Base-by-base conservation (phyloP, 2,113 vertebrate genomes). In the Castor canadensis region DNA sequence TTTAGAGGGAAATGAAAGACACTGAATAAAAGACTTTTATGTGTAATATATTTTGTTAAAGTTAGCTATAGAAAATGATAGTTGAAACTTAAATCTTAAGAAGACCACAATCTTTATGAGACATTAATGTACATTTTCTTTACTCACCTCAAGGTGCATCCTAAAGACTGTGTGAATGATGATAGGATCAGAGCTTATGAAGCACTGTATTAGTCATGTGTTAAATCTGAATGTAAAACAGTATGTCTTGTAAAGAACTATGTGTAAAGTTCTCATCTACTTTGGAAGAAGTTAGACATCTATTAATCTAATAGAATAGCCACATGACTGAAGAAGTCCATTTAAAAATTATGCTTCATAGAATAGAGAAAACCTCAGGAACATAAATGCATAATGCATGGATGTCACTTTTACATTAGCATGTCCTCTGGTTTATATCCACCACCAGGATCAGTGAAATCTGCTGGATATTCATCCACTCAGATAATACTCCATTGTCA, bases 41-140 rank as follows among this genome's bases (percentile, higher is more conserved):
- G 47, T 83, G 13, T 49, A 60, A 73, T 56, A 35, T 52, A 96
- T 38, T 93, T 96, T 73, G 67, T 89, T 72, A 69, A 90, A 83
- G 17, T 91, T 89, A 40, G 19, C 12, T 83, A 30, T 62, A 47
- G 38, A 56, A 60, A 73, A 84, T 80, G 58, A 87, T 32, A 13
- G 30, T 67, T 87, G 17, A 89, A 76, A 58, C 77, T 64, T 56
- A 67, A 90, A 49, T 45, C 35, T 89, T 66, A 85, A 85, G 10
- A 82, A 87, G 17, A 79, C 12, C 24, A 0, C 38, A 19, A 75
- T 66, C 43, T 16, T 75, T 80, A 64, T 52, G 38, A 62, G 49
- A 93, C 66, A 82, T 67, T 90, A 90, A 84, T 52, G 22, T 30
- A 45, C 30, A 73, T 79, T 85, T 32, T 82, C 67, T 8, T 86